Conservation (phyloP, 2,113 vertebrate species). For the Catharus fuscescens region DNA sequence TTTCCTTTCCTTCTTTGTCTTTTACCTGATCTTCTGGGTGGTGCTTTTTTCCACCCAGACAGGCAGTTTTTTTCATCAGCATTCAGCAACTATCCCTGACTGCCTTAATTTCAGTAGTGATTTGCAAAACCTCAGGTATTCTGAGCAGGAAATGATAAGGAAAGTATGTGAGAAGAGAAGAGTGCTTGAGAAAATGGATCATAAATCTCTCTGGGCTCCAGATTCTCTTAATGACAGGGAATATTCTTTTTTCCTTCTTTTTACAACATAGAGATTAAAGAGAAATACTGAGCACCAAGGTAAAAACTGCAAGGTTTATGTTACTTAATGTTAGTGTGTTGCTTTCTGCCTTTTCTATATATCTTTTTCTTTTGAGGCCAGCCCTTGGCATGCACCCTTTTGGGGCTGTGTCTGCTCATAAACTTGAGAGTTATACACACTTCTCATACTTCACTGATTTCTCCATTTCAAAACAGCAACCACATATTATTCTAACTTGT, state of each 20-base stretch:
- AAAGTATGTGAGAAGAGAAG: not conserved
- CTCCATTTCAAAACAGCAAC: not conserved
- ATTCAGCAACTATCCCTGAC: not conserved
- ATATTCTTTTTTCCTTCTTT: not conserved
- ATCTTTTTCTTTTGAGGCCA: not conserved
- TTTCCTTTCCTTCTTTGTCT: not conserved
- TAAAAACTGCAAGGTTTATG: not conserved
- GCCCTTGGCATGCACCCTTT: not conserved
- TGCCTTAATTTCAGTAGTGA: not conserved
- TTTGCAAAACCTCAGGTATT: conserved; percentile 12
- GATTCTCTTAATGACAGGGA: not conserved
- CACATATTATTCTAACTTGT: not conserved
- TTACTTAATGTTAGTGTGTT: not conserved
- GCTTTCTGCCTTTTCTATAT: not conserved
- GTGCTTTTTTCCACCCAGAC: not conserved
- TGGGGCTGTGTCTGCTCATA: not conserved
- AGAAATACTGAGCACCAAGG: not conserved
- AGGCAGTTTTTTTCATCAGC: not conserved
- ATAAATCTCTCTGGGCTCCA: not conserved
- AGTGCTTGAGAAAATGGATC: not conserved
- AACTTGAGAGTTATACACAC: not conserved
- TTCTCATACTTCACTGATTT: not conserved
- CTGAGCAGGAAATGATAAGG: not conserved
- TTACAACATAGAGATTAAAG: not conserved
- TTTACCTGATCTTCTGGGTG: not conserved